These are phyloP conservation scores for Poliocrania exsul DNA, from an alignment of 2,797 vertebrate species.

Conservation along the genomic window DNA sequence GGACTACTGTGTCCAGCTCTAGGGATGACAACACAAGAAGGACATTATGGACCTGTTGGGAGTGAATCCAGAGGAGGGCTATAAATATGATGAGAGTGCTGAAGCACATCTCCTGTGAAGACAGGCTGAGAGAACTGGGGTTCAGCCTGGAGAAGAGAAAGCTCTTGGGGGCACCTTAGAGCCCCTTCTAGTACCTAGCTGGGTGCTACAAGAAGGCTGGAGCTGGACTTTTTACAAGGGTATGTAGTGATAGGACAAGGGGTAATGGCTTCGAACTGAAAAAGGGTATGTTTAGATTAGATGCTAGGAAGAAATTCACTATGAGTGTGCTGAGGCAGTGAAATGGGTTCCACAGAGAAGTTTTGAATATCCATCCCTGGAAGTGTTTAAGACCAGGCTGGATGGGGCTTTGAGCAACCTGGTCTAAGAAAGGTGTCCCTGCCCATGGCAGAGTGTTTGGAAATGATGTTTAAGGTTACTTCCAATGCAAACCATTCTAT, in stretches of 20 bases:
- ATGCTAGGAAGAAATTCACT: background rate
- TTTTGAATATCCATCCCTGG: background rate
- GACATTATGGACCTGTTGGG: background rate
- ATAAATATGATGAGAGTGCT: background rate
- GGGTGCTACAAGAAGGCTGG: background rate
- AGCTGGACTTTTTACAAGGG: accelerated
- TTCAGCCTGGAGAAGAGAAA: background rate
- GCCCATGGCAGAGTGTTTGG: background rate
- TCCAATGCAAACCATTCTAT: background rate
- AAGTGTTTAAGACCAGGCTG: background rate
- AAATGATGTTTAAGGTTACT: background rate
- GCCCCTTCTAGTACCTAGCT: background rate
- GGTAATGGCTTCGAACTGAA: background rate
- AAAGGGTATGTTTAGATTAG: background rate
- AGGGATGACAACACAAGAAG: background rate
- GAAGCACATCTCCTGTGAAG: background rate
- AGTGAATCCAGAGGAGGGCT: background rate
- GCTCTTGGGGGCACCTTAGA: background rate
- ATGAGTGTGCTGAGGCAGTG: background rate
- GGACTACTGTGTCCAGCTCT: background rate
- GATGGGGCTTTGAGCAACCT: background rate
- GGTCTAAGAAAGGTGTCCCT: background rate
- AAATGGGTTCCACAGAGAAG: background rate
- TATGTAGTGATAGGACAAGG: background rate
- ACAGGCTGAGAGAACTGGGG: background rate